Conservation (phyloP, 35 echinoderm and acorn worm species). For the Apostichopus japonicus region DNA sequence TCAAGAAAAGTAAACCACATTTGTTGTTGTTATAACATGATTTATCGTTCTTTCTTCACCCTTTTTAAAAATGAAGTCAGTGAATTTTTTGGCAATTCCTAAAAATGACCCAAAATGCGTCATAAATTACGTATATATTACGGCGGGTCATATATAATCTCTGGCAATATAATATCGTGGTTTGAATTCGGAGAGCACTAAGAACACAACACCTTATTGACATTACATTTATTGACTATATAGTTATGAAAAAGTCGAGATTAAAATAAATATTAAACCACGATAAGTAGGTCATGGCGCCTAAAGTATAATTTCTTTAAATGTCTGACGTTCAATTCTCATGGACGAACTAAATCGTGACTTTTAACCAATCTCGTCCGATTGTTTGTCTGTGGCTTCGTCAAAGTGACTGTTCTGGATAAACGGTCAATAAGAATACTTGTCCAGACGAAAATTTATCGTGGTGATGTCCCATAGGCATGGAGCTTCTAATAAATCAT, state of each 20-base stretch:
- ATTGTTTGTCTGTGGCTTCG: not conserved
- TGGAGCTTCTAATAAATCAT: no score
- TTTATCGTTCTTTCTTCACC: not conserved
- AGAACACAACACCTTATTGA: not conserved
- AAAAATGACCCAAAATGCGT: not conserved
- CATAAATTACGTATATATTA: not conserved
- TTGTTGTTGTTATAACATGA: not conserved
- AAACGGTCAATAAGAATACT: not conserved
- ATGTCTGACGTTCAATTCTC: not conserved
- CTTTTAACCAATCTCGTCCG: not conserved
- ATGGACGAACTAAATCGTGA: not conserved
- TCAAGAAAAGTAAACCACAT: no score
- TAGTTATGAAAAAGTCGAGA: not conserved
- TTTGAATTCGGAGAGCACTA: not conserved
- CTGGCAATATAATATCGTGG: not conserved
- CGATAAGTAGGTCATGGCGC: conserved; percentile 27
- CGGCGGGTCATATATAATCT: no score
- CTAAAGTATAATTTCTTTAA: not conserved
- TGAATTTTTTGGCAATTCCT: not conserved
- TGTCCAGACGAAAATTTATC: not conserved
- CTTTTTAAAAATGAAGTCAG: not conserved
- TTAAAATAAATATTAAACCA: conserved; percentile 19
- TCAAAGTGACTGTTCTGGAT: not conserved
- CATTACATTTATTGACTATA: not conserved
- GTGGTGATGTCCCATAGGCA: no score